Conservation (phyloP, 2,797 vertebrate genomes). For the Melanotaenia pygmaea region DNA sequence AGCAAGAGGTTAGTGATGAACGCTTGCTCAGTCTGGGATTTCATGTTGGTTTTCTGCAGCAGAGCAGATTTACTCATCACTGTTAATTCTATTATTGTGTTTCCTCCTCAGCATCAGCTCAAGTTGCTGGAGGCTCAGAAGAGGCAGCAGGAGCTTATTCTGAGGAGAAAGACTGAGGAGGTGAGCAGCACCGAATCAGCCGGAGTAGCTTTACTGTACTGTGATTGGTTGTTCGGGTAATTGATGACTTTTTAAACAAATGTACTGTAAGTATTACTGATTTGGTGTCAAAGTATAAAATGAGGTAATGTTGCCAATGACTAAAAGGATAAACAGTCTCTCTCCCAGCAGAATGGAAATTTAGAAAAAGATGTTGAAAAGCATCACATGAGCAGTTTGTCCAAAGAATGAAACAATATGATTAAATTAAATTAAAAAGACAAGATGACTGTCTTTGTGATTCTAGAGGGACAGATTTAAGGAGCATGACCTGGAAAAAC, state of each 20-base stretch:
- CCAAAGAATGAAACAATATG: background rate
- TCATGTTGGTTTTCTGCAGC: background rate
- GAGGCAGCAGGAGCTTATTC: constrained; percentile 94
- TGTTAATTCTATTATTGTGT: background rate
- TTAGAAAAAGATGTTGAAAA: background rate
- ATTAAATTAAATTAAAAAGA: background rate
- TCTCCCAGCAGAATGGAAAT: background rate
- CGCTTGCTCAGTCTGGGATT: background rate
- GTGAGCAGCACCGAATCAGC: constrained; percentile 69
- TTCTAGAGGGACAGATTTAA: too few relatives aligned
- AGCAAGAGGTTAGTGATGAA: constrained; percentile 86
- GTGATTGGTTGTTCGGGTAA: background rate
- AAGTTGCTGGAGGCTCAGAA: constrained; percentile 95
- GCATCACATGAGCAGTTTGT: background rate
- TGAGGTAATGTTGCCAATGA: too few relatives aligned
- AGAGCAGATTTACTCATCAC: background rate
- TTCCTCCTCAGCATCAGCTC: constrained; percentile 89
- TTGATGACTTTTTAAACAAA: background rate
- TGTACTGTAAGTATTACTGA: too few relatives aligned
- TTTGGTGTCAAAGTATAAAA: too few relatives aligned
- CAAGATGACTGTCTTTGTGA: background rate
- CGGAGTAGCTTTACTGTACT: background rate
- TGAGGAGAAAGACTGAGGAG: constrained; percentile 96
- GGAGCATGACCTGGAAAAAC: too few relatives aligned
- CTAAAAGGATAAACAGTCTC: too few relatives aligned